Evolutionary conservation across 2,797 vertebrate genomes (phyloP).

Genomic region (Sphenopsis melanotis): DNA sequence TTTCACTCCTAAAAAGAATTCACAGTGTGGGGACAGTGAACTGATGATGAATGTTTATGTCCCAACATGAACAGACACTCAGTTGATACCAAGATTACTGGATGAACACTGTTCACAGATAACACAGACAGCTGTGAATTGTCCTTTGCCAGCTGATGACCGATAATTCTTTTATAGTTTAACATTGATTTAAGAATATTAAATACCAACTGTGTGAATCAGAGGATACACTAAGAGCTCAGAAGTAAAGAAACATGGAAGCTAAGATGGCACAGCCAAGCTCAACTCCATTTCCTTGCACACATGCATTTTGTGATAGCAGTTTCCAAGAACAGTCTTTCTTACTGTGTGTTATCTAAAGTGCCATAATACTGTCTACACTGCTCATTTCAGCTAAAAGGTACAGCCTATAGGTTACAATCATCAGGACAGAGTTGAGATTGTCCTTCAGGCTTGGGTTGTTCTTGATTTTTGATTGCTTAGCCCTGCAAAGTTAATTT

Average conservation of each 20-base stretch:
- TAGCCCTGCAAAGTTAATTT: neutral
- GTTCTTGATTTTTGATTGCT: neutral
- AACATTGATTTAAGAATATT: neutral
- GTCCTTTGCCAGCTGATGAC: neutral
- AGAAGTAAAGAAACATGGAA: neutral
- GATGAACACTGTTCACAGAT: neutral
- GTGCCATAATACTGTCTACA: neutral
- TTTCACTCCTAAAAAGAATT: neutral
- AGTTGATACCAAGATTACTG: neutral
- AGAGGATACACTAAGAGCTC: neutral
- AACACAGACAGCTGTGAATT: neutral
- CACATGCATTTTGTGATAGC: neutral
- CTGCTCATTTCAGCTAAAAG: neutral
- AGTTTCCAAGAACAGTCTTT: neutral
- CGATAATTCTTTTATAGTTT: neutral
- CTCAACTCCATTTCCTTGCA: neutral
- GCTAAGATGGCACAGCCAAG: neutral
- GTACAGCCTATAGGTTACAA: neutral
- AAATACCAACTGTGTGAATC: neutral
- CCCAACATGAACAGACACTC: neutral
- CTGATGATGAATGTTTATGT: neutral
- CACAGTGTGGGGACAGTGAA: neutral
- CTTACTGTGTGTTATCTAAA: neutral
- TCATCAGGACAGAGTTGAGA: neutral
- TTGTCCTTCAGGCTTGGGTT: neutral